Conservation (phyloP, 1,140 invertebrate genomes). For the Gryon sp. region DNA sequence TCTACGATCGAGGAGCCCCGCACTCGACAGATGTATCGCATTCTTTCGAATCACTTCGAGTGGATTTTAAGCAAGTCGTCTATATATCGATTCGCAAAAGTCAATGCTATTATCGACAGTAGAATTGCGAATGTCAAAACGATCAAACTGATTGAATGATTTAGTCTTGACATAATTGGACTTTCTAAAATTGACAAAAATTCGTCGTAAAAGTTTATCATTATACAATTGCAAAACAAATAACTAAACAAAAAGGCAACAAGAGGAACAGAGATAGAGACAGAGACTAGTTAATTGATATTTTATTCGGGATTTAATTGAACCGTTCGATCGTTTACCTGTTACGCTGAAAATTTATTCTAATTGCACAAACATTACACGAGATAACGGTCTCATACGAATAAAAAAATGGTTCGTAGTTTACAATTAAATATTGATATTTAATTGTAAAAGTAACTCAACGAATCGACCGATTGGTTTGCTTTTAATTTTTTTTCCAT, state of each 20-base stretch:
- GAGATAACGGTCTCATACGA: neutral
- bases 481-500: neutral
- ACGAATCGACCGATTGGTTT: neutral
- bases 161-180: too few relatives aligned
- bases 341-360: constrained; percentile 13
- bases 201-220: too few relatives aligned
- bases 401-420: neutral
- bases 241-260: too few relatives aligned
- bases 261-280: too few relatives aligned
- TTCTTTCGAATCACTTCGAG: constrained; percentile 40
- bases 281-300: constrained; percentile 22
- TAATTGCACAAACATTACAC: constrained; percentile 5
- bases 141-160: neutral
- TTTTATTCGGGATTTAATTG: constrained; percentile 42
- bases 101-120: constrained; percentile 4
- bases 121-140: neutral
- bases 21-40: constrained; percentile 37
- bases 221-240: too few relatives aligned
- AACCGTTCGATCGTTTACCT: constrained; percentile 12
- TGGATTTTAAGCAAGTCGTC: constrained; percentile 21
- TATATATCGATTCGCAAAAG: neutral
- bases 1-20: constrained; percentile 18
- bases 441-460: constrained; percentile 8
- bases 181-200: too few relatives aligned
- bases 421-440: constrained; percentile 13